phyloP scores from a whole-genome alignment of 1,140 invertebrate genomes.

The Samia ricini region DNA sequence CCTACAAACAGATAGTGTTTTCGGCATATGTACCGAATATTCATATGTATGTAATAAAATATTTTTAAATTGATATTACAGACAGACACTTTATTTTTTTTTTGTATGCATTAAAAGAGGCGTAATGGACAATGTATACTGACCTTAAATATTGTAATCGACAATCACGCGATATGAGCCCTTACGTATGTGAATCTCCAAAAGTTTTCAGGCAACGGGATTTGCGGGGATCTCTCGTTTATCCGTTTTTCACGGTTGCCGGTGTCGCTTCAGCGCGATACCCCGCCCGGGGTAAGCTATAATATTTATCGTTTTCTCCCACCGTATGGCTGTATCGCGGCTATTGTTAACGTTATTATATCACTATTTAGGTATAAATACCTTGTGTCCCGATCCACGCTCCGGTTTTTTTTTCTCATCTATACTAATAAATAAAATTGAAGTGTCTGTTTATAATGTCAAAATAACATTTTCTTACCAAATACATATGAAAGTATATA shows the following conservation, averaged over 20 bases:
- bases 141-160: neutral
- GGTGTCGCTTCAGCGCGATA: slow-evolving; percentile 31
- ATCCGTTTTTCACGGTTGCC: slow-evolving; percentile 55
- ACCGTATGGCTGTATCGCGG: slow-evolving; percentile 27
- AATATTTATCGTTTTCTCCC: slow-evolving; percentile 55
- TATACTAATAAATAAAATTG: too few relatives aligned
- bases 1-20: too few relatives aligned
- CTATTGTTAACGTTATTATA: slow-evolving; percentile 19
- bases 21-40: too few relatives aligned
- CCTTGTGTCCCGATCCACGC: too few relatives aligned
- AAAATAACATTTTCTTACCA: too few relatives aligned
- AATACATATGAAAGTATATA: too few relatives aligned
- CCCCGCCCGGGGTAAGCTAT: slow-evolving; percentile 47
- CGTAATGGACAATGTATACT: neutral
- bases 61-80: too few relatives aligned
- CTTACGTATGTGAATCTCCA: neutral
- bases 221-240: slow-evolving; percentile 45
- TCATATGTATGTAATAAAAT: too few relatives aligned
- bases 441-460: too few relatives aligned
- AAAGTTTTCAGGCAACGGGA: slow-evolving; percentile 40
- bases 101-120: too few relatives aligned
- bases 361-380: neutral
- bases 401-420: too few relatives aligned
- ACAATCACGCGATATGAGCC: neutral
- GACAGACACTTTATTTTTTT: too few relatives aligned